A percentile compares a stretch with the other conserved stretches of the same genome.
phyloP scores from a whole-genome alignment of 2,113 vertebrate species.

The Antechinus flavipes region DNA sequence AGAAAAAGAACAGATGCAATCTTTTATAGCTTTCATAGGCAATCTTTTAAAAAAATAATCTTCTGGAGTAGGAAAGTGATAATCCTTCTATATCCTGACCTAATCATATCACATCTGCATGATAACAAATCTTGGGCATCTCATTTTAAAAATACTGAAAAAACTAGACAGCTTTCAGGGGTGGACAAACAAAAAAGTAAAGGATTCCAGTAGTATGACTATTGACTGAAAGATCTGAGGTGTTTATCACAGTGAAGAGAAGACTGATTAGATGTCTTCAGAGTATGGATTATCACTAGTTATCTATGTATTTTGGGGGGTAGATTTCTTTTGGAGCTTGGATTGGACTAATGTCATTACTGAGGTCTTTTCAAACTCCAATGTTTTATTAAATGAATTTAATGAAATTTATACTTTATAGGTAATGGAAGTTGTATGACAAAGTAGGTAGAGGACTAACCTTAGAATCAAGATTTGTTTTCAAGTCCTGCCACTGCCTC shows the following conservation, averaged over 20 bases:
- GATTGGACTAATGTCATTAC: not conserved
- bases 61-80: not conserved
- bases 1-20: not conserved
- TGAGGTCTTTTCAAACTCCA: not conserved
- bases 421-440: not conserved
- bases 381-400: not conserved
- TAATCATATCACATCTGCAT: not conserved
- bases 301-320: not conserved
- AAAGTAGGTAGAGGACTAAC: not conserved
- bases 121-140: not conserved
- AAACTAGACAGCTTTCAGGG: not conserved
- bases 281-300: not conserved
- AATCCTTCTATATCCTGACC: not conserved
- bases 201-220: not conserved
- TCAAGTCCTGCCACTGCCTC: not conserved
- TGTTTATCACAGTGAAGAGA: not conserved
- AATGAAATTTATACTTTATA: not conserved
- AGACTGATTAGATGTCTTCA: not conserved
- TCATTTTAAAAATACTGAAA: not conserved
- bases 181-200: not conserved
- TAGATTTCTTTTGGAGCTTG: not conserved
- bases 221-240: not conserved
- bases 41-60: not conserved
- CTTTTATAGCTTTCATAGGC: not conserved
- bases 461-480: not conserved